phyloP scores from a whole-genome alignment of 2,797 vertebrate species.

The Schizothorax lantsangensis region DNA sequence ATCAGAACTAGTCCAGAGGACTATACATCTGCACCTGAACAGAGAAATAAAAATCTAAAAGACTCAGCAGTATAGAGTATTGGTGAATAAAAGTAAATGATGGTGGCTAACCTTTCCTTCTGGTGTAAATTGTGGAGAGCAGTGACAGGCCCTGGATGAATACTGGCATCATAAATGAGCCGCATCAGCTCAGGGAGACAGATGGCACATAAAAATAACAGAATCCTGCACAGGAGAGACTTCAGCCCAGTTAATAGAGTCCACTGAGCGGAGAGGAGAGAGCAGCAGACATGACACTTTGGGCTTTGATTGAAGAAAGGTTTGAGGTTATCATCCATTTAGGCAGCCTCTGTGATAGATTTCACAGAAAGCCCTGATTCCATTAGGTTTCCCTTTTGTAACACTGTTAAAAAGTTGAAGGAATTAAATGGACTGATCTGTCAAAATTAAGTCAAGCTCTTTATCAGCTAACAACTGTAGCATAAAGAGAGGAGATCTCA shows the following conservation, averaged over 20 bases:
- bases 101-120: slow-evolving; percentile 51
- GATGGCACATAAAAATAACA: slow-evolving; percentile 68
- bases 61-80: slow-evolving; percentile 47
- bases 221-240: slow-evolving; percentile 58
- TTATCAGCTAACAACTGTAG: neutral
- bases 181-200: slow-evolving; percentile 54
- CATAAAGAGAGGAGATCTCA: neutral
- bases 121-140: slow-evolving; percentile 54
- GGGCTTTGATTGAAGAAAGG: slow-evolving; percentile 12
- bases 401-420: slow-evolving; percentile 9
- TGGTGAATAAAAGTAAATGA: slow-evolving; percentile 55
- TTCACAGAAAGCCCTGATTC: slow-evolving; percentile 5
- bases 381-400: slow-evolving; percentile 11
- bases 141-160: slow-evolving; percentile 41
- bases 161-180: slow-evolving; percentile 56
- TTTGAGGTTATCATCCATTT: slow-evolving; percentile 25
- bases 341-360: neutral
- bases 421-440: neutral
- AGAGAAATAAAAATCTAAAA: slow-evolving; percentile 34
- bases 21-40: slow-evolving; percentile 19
- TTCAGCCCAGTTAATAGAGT: slow-evolving; percentile 37
- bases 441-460: slow-evolving; percentile 18
- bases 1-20: neutral
- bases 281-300: slow-evolving; percentile 12
- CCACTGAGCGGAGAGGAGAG: neutral